Evolutionary conservation across 2,797 vertebrate genomes (phyloP), one percentile per base, ranked within the genome.

Genomic region (Ara ararauna): DNA sequence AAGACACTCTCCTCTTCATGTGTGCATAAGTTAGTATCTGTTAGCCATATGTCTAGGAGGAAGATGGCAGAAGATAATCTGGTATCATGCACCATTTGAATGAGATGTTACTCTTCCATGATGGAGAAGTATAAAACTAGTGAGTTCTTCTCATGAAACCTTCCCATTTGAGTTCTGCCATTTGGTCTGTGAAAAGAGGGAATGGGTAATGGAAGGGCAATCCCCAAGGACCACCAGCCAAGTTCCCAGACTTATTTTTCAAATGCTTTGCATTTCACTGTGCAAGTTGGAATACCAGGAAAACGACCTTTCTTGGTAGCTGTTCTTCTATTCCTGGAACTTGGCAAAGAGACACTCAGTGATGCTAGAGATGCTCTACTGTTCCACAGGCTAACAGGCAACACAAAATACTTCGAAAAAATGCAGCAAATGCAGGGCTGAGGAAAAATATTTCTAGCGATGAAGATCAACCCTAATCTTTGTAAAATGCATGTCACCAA

Each of bases 211-310:
- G 79, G 91, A 84, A 86, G 89, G 93, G 82, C 75, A 85, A 84
- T 85, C 68, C 93, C 93, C 85, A 72, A 72, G 83, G 83, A 88
- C 76, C 80, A 72, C 54, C 77, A 90, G 85, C n/a, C 83, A 84
- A 84, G 66, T 90, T 94, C 94, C 92, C 90, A 94, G 90, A 74
- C 82, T 93, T 94, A 73, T 76, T 94, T 90, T 83, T 85, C 86
- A 89, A 65, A 87, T 85, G 68, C 48, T 87, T 92, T 79, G 84
- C 89, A 77, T 97, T 94, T 94, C 92, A 93, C 51, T 61, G 51
- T 18, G 51, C 60, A 71, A 65, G 51, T 34, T 76, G 74, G 67
- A 92, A 89, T 44, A 88, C n/a, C 61, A 90, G 81, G 42, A 82
- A 79, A 91, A 71, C 0, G 0, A 53, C 81, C 67, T 85, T 93